phyloP scores from a whole-genome alignment of 2,888 invertebrate species.

The Aricia artaxerxes region DNA sequence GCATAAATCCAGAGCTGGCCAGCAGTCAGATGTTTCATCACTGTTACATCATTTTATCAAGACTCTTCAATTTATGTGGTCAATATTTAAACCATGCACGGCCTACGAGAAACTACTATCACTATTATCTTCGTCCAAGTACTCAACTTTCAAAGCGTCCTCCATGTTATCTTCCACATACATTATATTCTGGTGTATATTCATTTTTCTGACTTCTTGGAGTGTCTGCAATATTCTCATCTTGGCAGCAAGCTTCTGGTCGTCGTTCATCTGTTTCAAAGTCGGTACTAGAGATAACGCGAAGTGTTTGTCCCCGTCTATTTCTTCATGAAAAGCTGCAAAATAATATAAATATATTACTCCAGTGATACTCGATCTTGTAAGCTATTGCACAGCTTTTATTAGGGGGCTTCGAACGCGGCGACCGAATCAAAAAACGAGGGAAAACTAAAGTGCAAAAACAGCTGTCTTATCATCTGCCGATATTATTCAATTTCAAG shows the following conservation, averaged over 20 bases:
- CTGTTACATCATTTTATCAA: too few relatives aligned
- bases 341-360: not conserved
- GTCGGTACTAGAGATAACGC: not conserved
- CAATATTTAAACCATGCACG: not conserved
- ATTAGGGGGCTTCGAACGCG: too few relatives aligned
- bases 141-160: not conserved
- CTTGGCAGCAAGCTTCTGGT: not conserved
- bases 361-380: too few relatives aligned
- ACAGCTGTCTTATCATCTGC: too few relatives aligned
- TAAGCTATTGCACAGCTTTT: too few relatives aligned
- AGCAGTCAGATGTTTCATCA: too few relatives aligned
- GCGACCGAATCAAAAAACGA: too few relatives aligned
- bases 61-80: too few relatives aligned
- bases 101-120: not conserved
- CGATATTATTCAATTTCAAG: too few relatives aligned
- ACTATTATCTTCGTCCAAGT: not conserved
- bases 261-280: conserved; percentile 1
- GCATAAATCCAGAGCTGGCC: too few relatives aligned
- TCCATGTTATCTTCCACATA: not conserved
- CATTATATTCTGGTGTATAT: not conserved
- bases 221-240: not conserved
- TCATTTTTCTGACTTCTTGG: not conserved
- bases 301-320: not conserved
- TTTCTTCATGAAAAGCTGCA: not conserved
- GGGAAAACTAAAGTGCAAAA: too few relatives aligned